Base-by-base conservation (phyloP, 2,113 vertebrate species). In the Malurus elegans region DNA sequence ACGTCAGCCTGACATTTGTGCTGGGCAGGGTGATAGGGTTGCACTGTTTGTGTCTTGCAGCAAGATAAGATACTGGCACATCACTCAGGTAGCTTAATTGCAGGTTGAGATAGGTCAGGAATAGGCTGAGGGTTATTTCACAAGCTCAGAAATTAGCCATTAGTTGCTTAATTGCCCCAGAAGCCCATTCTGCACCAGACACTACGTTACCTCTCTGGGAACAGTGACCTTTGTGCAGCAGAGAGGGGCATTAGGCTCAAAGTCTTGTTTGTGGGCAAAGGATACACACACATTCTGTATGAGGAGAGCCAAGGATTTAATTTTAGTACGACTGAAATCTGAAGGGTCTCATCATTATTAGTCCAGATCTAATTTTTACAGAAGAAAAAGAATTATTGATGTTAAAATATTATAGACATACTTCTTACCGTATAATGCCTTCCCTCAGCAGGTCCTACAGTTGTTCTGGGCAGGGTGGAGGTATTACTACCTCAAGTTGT, bases 251-350 rank as follows among this genome's bases (percentile, higher is more conserved):
- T 34, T 54, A 32, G 50, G 28, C 62, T 79, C 61, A 7, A 48
- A 62, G 64, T 66, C 69, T 54, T 45, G 8, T 61, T 69, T 69
- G 17, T 65, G 31, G n/a, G 47, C 24, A 47, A 51, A 61, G 42
- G 28, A 66, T 2, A 10, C 12, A 18, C 28, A 21, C 21, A 11
- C 9, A 0, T 10, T 42, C 3, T 18, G 0, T 32, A 2, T 40
- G n/a, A 71, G 61, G 31, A 80, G 25, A 80, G 64, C 14, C 36
- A 48, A 42, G n/a, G 73, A 21, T 51, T 79, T 58, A 38, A 19
- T 78, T 42, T 31, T 58, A 38, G 6, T 47, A 3, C 47, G 50
- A 67, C 5, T n/a, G 36, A 67, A 40, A 38, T 72, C 12, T 62
- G 50, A 67, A 67, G 24, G 10, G 21, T 73, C 18, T 40, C 20